Evolutionary conservation across 2,888 invertebrate species (phyloP), one percentile per base, ranked within the genome.

Genomic region (Xestia xanthographa): DNA sequence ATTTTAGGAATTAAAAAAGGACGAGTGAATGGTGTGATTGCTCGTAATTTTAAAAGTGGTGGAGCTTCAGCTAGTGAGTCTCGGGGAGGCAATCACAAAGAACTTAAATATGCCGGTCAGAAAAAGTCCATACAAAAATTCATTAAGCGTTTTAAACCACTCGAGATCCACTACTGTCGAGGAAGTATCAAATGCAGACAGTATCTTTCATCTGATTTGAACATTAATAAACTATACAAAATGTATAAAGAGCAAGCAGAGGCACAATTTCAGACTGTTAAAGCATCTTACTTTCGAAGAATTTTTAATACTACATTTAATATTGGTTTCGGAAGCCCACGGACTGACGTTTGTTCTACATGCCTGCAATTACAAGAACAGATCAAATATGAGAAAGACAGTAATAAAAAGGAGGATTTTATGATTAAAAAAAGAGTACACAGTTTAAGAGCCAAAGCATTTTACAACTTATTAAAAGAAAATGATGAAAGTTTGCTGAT

Each of bases 321-420:
- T 78, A 80, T 88, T 77, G 87, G 87, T 67, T 88, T 89, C 71
- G 88, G 87, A 29, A 80, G 77, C 70, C 86, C 87, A 26, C 72
- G 79, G 41, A 85, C 84, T 34, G 86, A 89, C 72, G 83, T 86
- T 50, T 87, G 88, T 71, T 87, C 87, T 48, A 84, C 77, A 66
- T 88, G 87, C 75, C 45, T 83, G 66, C 72, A 75, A 77, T 56
- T 67, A 67, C 53, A 73, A 66, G 86, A 89, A 80, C 79, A 85
- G 79, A 86, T 90, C 45, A 89, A 90, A 79, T 56, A 66, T 65
- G 83, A 81, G 72, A 87, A 81, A 81, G 79, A 86, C 77, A 65
- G 45, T 60, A 75, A 75, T 63, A 75, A 76, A 72, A 82, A 87
- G 74, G 80, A 83, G 60, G 67, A 82, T 72, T 69, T 81, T 43